Base-by-base conservation (phyloP, 2,113 vertebrate species). In the Channa maculata region DNA sequence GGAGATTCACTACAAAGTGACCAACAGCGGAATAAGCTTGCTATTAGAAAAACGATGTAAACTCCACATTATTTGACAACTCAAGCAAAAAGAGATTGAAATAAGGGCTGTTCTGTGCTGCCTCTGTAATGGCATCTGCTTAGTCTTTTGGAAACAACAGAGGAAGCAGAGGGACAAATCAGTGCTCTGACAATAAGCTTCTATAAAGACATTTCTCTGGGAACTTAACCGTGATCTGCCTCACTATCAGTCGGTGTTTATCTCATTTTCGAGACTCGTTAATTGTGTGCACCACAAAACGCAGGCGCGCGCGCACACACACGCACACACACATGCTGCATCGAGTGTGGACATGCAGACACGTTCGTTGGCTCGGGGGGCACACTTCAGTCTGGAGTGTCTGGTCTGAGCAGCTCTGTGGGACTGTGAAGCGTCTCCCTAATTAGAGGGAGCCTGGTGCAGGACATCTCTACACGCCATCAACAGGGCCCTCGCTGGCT, bases 41-140 rank as follows among this genome's bases (percentile, higher is more conserved):
- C 69, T 61, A 88, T 88, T 84, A 79, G 82, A 79, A 87, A 60
- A 45, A 75, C 60, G 76, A 79, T 49, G 33, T 41, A 83, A 86
- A 85, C 73, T 81, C 71, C 13, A 53, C 76, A 84, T 71, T 77
- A 80, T 90, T 88, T 91, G 92, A 85, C 91, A 92, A 92, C 81
- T 94, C 83, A 91, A 92, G 92, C 91, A 90, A 88, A 89, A 90
- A 63, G 53, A 92, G 88, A 94, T 94, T 88, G 91, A 85, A 75
- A 77, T 94, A 94, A 94, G 91, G 90, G 90, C 89, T 86, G 81
- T 57, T 81, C 61, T 83, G 73, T 80, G 77, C 65, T 59, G 66
- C 59, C 85, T 63, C 87, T 79, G 71, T 91, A 86, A 90, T 92
- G 88, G 88, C 82, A 80, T 92, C 85, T 91, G 90, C 80, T 91